Evolutionary conservation across 92 coral and sea anemone species (phyloP).

Genomic region (Epizoanthus stellaris): DNA sequence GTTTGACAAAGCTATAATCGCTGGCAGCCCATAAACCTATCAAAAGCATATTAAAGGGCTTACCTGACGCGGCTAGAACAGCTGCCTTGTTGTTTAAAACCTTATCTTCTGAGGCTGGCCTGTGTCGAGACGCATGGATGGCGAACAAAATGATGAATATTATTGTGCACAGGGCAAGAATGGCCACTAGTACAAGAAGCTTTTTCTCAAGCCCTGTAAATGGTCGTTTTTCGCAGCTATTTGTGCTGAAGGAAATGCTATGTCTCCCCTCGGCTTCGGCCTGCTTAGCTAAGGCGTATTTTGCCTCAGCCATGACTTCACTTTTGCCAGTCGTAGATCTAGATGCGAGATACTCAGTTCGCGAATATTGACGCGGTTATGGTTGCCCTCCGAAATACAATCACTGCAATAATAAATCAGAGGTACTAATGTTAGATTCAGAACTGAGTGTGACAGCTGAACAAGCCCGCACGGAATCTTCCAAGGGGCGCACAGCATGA

Average conservation of each 20-base stretch:
- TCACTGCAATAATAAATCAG: background rate
- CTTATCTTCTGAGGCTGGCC: background rate
- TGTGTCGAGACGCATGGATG: constrained; percentile 1
- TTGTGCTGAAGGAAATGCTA: background rate
- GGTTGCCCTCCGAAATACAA: constrained; percentile 41
- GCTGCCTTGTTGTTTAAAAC: constrained; percentile 37
- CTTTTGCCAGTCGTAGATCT: background rate
- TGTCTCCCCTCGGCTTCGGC: constrained; percentile 2
- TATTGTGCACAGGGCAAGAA: constrained; percentile 6
- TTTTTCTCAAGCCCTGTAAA: constrained; percentile 24
- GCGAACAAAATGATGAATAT: constrained; percentile 24
- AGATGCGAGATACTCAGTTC: background rate
- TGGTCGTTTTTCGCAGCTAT: background rate
- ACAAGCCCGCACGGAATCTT: constrained; percentile 1
- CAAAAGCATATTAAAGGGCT: no score
- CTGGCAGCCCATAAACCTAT: no score
- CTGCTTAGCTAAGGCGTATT: constrained; percentile 21
- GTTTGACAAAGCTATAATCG: no score
- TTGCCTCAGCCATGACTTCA: constrained; percentile 26
- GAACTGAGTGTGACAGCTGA: background rate
- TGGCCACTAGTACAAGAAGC: background rate
- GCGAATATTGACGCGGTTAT: background rate
- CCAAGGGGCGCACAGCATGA: constrained; percentile 8
- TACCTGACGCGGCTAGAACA: constrained; percentile 31
- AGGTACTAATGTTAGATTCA: background rate